Evolutionary conservation across 2,113 vertebrate species (phyloP).

Genomic region (Hystrix brachyura): DNA sequence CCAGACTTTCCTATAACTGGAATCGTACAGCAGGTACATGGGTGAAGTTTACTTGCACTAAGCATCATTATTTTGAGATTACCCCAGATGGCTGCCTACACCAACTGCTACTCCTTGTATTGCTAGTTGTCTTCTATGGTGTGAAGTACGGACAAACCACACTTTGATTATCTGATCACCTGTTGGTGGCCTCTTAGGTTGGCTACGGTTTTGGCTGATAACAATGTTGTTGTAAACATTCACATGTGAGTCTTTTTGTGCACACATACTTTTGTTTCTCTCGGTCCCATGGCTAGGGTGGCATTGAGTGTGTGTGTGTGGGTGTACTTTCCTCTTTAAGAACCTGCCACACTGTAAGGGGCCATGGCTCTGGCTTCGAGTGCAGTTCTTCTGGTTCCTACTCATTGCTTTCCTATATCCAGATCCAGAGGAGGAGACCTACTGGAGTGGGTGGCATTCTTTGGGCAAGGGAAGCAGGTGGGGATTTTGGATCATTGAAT

Average conservation of each 20-base stretch:
- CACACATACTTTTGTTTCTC: not conserved
- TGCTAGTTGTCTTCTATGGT: not conserved
- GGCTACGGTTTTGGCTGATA: not conserved
- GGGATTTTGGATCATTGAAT: not conserved
- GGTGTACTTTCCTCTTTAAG: not conserved
- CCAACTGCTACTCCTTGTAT: accelerated
- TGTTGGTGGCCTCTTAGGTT: not conserved
- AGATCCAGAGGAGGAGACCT: not conserved
- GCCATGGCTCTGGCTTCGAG: not conserved
- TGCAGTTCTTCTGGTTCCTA: not conserved
- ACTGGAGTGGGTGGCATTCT: too few relatives aligned
- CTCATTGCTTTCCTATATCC: not conserved
- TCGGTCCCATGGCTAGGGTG: accelerated
- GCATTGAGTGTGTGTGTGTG: accelerated
- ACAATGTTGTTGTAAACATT: too few relatives aligned
- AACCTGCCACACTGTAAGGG: not conserved
- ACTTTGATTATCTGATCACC: not conserved
- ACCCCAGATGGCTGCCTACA: accelerated
- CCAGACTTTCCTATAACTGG: not conserved
- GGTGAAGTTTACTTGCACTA: not conserved
- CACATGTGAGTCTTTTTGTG: not conserved
- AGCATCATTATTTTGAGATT: not conserved
- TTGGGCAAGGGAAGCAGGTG: not conserved
- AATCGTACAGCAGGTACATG: not conserved
- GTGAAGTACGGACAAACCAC: not conserved